Conservation (phyloP, 2,113 vertebrate genomes). For the Ailurus styani region DNA sequence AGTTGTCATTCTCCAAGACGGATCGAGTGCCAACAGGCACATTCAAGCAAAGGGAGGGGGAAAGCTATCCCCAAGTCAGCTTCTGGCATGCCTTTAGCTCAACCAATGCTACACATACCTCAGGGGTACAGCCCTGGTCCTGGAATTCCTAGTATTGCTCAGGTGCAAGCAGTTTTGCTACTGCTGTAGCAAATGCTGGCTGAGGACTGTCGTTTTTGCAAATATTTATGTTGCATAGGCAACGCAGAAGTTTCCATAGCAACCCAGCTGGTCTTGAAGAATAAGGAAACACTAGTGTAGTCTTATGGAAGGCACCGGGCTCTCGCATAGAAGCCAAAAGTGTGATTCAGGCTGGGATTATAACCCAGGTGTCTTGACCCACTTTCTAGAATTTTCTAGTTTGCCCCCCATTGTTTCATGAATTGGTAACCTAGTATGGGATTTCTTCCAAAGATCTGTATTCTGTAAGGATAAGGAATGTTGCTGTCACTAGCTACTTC, state of each 20-base stretch:
- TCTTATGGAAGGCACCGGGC: not conserved
- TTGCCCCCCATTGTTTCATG: not conserved
- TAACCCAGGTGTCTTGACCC: not conserved
- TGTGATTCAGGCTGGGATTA: not conserved
- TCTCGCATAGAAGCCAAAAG: not conserved
- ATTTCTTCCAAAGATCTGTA: not conserved
- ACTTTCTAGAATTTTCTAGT: not conserved
- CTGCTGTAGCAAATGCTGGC: not conserved
- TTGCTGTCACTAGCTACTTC: not conserved
- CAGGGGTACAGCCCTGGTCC: not conserved
- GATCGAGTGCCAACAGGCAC: not conserved
- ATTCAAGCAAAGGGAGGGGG: not conserved
- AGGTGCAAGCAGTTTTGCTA: not conserved
- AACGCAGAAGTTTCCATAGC: conserved; percentile 20
- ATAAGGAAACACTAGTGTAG: conserved; percentile 26
- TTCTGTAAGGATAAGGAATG: not conserved
- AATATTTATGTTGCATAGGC: conserved; percentile 38
- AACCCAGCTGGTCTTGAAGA: conserved; percentile 27
- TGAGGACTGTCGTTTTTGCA: not conserved
- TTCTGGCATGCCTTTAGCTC: not conserved
- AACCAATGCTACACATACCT: not conserved
- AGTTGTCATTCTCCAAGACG: not conserved
- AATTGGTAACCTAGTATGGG: not conserved
- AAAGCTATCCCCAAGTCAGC: not conserved
- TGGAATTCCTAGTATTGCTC: not conserved